phyloP scores from a whole-genome alignment of 2,888 invertebrate genomes.

The Actias luna region DNA sequence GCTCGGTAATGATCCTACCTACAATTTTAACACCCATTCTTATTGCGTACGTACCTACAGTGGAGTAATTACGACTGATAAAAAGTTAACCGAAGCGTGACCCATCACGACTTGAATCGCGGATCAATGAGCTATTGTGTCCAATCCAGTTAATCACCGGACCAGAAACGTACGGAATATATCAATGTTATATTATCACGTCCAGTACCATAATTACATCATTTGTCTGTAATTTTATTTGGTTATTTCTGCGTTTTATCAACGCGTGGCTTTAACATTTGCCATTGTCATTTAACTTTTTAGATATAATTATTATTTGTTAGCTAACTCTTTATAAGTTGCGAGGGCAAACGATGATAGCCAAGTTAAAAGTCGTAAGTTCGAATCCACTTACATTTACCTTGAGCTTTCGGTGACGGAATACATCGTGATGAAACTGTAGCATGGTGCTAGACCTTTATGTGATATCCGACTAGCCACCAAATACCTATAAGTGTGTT shows the following conservation, averaged over 20 bases:
- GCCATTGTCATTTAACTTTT: not conserved
- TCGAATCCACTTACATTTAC: too few species aligned
- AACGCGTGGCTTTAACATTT: not conserved
- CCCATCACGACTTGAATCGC: constrained; percentile 25
- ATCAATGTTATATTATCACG: not conserved
- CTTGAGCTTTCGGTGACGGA: too few species aligned
- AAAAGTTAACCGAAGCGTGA: constrained; percentile 23
- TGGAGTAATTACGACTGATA: constrained; percentile 21
- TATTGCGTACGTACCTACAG: too few species aligned
- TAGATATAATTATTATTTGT: not conserved
- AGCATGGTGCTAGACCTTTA: too few species aligned
- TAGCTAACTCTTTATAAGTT: too few species aligned
- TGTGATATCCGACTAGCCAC: too few species aligned
- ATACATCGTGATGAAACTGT: too few species aligned
- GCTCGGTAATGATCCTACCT: not conserved
- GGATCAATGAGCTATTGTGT: constrained; percentile 7
- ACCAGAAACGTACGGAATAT: not conserved
- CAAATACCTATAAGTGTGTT: too few species aligned
- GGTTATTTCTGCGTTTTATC: not conserved
- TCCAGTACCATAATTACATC: not conserved
- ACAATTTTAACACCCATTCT: not conserved
- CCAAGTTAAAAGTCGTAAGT: too few species aligned
- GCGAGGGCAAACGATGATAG: too few species aligned
- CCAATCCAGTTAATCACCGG: constrained; percentile 2
- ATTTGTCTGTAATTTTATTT: not conserved